Evolutionary conservation across 2,888 invertebrate genomes (phyloP).

Genomic region (Parnassius smintheus): DNA sequence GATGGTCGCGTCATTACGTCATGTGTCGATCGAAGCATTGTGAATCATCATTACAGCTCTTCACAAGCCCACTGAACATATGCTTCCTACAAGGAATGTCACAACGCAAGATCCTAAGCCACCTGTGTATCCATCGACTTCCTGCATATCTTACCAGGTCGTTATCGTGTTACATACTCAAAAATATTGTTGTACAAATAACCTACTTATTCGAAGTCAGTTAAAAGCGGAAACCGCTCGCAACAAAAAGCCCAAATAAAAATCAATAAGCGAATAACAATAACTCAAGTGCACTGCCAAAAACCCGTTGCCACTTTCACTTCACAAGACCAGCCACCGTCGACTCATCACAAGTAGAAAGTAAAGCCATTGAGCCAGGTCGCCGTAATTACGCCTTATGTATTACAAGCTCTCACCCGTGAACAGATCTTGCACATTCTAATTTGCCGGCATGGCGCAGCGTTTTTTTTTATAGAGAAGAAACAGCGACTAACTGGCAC

Average conservation of each 20-base stretch:
- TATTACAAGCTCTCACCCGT: conserved; percentile 13
- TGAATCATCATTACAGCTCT: too few relatives aligned
- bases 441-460: background rate
- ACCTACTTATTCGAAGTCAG: too few relatives aligned
- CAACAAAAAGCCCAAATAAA: background rate
- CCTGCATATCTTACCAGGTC: too few relatives aligned
- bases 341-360: conserved; percentile 10
- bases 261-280: background rate
- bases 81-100: too few relatives aligned
- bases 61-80: too few relatives aligned
- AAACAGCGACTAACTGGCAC: background rate
- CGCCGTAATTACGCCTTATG: conserved; percentile 8
- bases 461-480: too few relatives aligned
- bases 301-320: conserved; percentile 13
- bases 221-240: background rate
- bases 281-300: background rate
- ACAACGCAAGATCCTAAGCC: too few relatives aligned
- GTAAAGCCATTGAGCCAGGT: conserved; percentile 1
- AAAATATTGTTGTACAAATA: too few relatives aligned
- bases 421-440: conserved; percentile 7
- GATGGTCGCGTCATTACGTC: too few relatives aligned
- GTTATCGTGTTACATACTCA: too few relatives aligned
- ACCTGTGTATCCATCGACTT: too few relatives aligned
- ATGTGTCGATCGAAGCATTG: too few relatives aligned
- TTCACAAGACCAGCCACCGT: background rate